phyloP scores from a whole-genome alignment of 2,888 invertebrate species.

The Platypus cylindrus region DNA sequence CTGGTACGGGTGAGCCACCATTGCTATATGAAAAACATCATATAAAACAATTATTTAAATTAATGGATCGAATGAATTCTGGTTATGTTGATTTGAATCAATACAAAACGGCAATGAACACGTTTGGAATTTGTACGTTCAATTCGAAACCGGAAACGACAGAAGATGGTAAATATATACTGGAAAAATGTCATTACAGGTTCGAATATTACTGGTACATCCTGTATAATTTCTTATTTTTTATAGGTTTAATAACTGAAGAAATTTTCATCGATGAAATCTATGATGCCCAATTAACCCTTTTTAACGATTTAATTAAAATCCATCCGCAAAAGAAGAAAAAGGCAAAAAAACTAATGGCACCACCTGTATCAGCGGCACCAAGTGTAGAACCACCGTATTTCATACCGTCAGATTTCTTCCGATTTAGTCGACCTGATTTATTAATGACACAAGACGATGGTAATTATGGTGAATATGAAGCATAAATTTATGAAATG shows the following conservation, averaged over 20 bases:
- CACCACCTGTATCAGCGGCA: not conserved
- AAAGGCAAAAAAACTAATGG: too few relatives aligned
- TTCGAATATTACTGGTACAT: not conserved
- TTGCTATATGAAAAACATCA: slow-evolving; percentile 33
- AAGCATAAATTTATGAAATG: too few relatives aligned
- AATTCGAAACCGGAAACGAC: slow-evolving; percentile 24
- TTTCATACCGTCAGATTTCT: slow-evolving; percentile 19
- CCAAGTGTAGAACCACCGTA: slow-evolving; percentile 12
- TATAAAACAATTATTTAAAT: slow-evolving; percentile 26
- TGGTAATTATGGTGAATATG: too few relatives aligned
- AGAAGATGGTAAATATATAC: slow-evolving; percentile 16
- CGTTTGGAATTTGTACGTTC: slow-evolving; percentile 29
- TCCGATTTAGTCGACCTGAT: slow-evolving; percentile 9
- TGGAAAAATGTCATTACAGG: not conserved
- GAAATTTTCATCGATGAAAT: slow-evolving; percentile 28
- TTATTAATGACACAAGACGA: not conserved
- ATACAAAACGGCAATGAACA: slow-evolving; percentile 30
- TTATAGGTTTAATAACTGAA: slow-evolving; percentile 22
- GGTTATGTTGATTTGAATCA: slow-evolving; percentile 28
- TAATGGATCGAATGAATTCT: slow-evolving; percentile 32
- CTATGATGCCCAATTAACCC: slow-evolving; percentile 16
- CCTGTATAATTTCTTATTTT: not conserved
- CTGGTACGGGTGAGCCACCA: slow-evolving; percentile 35
- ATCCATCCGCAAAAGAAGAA: slow-evolving; percentile 9
- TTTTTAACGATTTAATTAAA: slow-evolving; percentile 22